A percentile compares a stretch with the other conserved stretches of the same genome.
Conservation (phyloP, 1,140 invertebrate species). For the Trissolcus basalis region DNA sequence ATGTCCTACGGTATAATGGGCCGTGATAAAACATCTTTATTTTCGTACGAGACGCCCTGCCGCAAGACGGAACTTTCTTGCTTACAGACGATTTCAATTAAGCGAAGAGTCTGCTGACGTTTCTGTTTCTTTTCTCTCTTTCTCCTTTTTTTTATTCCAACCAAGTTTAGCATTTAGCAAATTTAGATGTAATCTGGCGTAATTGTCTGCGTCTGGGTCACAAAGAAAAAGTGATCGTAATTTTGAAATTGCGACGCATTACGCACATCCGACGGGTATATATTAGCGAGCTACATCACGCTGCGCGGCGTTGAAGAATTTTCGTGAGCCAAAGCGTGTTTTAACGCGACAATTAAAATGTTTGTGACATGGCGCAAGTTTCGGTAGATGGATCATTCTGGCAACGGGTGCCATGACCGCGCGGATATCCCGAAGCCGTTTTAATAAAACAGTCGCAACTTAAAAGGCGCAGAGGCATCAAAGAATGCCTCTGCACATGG, state of each 20-base stretch:
- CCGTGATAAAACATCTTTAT: constrained; percentile 42
- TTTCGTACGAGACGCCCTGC: constrained; percentile 1
- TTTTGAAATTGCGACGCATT: constrained; percentile 51
- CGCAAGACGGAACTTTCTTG: not conserved
- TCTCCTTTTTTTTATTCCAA: constrained; percentile 2
- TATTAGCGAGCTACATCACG: constrained; percentile 52
- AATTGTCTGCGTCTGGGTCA: constrained; percentile 37
- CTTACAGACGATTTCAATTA: constrained; percentile 43
- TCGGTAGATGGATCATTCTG: constrained; percentile 53
- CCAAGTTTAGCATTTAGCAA: constrained; percentile 33
- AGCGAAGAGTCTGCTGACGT: constrained; percentile 3
- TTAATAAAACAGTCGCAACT: constrained; percentile 49
- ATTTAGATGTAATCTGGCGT: constrained; percentile 53
- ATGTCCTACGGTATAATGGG: constrained; percentile 15
- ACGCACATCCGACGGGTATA: constrained; percentile 51
- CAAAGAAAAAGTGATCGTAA: constrained; percentile 49
- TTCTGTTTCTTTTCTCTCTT: not conserved
- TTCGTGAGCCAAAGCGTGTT: constrained; percentile 50
- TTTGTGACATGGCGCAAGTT: constrained; percentile 47
- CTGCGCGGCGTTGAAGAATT: constrained; percentile 51
- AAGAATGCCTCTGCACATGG: constrained; percentile 53
- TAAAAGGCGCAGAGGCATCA: constrained; percentile 57
- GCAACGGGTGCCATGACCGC: constrained; percentile 49
- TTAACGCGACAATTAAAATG: constrained; percentile 59
- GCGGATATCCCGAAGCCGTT: constrained; percentile 29